These are phyloP conservation scores for Neosalanx taihuensis DNA, from an alignment of 2,797 vertebrate genomes.

Conservation along the genomic window DNA sequence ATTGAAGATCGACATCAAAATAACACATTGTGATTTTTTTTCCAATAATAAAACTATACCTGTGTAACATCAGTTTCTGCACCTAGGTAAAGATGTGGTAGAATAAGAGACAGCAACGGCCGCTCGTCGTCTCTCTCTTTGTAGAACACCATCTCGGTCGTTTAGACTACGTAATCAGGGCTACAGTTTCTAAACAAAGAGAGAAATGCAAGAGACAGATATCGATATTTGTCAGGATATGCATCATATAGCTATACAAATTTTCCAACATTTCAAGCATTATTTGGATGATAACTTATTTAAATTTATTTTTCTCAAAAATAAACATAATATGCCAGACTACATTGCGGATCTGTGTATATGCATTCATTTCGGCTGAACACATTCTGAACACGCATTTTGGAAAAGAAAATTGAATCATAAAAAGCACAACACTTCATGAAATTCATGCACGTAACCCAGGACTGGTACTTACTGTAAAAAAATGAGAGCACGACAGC, in stretches of 20 bases:
- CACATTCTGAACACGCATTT: background rate
- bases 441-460: background rate
- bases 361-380: background rate
- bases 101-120: slow-evolving; percentile 67
- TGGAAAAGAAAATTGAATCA: background rate
- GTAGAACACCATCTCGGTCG: slow-evolving; percentile 66
- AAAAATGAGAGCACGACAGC: background rate
- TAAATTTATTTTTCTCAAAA: no score
- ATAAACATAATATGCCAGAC: background rate
- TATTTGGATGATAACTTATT: no score
- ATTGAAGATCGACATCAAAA: background rate
- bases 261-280: background rate
- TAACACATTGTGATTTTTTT: background rate
- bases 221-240: no score
- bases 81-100: slow-evolving; percentile 75
- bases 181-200: background rate
- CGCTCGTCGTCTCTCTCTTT: slow-evolving; percentile 55
- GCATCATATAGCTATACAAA: background rate
- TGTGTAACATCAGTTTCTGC: slow-evolving; percentile 76
- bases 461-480: slow-evolving; percentile 17
- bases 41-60: slow-evolving; percentile 45
- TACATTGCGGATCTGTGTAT: background rate
- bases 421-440: slow-evolving; percentile 5
- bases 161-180: slow-evolving; percentile 26
- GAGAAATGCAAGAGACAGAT: background rate